Evolutionary conservation across 1,140 invertebrate genomes (phyloP).

Genomic region (Atopsyche davidsoni): DNA sequence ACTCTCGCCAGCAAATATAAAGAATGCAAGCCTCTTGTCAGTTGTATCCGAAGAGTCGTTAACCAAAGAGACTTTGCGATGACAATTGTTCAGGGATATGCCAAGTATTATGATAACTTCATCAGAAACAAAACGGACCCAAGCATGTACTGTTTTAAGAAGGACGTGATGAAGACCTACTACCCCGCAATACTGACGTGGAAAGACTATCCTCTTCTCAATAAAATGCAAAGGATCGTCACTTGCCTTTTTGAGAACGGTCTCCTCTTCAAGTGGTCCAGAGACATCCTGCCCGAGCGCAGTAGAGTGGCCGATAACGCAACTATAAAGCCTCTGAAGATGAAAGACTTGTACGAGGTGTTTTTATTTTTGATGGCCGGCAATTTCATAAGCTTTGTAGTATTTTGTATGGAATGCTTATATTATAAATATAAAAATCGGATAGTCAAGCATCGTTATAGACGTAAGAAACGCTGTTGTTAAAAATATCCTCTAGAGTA

Average conservation of each 20-base stretch:
- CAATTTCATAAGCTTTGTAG: too few species aligned
- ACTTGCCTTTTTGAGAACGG: slow-evolving; percentile 19
- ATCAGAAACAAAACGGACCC: background rate
- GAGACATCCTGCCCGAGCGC: background rate
- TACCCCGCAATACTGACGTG: slow-evolving; percentile 12
- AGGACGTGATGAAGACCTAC: slow-evolving; percentile 5
- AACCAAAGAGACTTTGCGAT: slow-evolving; percentile 15
- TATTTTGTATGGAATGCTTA: background rate
- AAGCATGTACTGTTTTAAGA: slow-evolving; percentile 10
- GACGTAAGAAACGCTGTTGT: too few species aligned
- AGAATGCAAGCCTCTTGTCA: slow-evolving; percentile 2
- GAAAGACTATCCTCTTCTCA: slow-evolving; percentile 11
- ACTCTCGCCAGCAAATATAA: slow-evolving; percentile 7
- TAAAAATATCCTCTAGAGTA: too few species aligned
- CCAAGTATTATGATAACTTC: slow-evolving; percentile 6
- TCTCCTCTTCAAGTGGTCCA: slow-evolving; percentile 18
- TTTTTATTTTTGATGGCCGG: too few species aligned
- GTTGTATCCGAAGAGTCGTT: slow-evolving; percentile 12
- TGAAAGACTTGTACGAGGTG: too few species aligned
- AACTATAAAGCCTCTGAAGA: background rate
- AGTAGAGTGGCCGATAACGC: too few species aligned
- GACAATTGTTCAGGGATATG: slow-evolving; percentile 6
- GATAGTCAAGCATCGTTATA: too few species aligned
- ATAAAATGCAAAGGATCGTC: slow-evolving; percentile 8
- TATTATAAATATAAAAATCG: too few species aligned